Evolutionary conservation across 2,113 vertebrate genomes (phyloP), one percentile per base, ranked within the genome.

Genomic region (Pogona vitticeps): DNA sequence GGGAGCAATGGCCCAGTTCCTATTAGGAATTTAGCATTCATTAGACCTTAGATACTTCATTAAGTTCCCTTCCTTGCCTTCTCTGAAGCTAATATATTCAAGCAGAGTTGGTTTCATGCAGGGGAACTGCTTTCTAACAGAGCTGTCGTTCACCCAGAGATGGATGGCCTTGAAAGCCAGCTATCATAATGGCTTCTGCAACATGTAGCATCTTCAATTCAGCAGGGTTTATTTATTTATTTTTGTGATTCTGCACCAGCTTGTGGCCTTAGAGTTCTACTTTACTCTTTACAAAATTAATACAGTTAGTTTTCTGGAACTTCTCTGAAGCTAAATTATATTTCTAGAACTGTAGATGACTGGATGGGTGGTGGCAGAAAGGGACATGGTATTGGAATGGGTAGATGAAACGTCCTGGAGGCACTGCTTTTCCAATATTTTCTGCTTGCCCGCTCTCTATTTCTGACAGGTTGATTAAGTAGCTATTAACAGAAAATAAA

Each of bases 51-150:
- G 68, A 59, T 61, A 40, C 80, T 86, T 73, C 36, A 72, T 59
- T 59, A 38, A 10, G 33, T 86, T 80, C 79, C 52, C 67, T 72
- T 46, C 56, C 10, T 5, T 72, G 56, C 9, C 36, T 72, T 63
- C 79, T 61, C 58, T 33, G 12, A 79, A 86, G 38, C 38, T 86
- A 86, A 86, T 33, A 80, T 72, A 86, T 42, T 28, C 76, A 72
- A 59, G 46, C 23, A 38, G 36, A 18, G 56, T 26, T 61, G 56
- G 67, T 17, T 61, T 38, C 26, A 72, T n/a, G 17, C 68, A 79
- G 20, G 42, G 65, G 31, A 72, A 40, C 20, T 3, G 1, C 42
- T 89, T 90, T 82, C 1, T 31, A 42, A 76, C 18, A 5, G 0
- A n/a, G 26, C 85, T 36, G 46, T 6, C 67, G 88, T 28, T n/a